Evolutionary conservation across 2,797 vertebrate genomes (phyloP).

Genomic region (Acanthiza pusilla): DNA sequence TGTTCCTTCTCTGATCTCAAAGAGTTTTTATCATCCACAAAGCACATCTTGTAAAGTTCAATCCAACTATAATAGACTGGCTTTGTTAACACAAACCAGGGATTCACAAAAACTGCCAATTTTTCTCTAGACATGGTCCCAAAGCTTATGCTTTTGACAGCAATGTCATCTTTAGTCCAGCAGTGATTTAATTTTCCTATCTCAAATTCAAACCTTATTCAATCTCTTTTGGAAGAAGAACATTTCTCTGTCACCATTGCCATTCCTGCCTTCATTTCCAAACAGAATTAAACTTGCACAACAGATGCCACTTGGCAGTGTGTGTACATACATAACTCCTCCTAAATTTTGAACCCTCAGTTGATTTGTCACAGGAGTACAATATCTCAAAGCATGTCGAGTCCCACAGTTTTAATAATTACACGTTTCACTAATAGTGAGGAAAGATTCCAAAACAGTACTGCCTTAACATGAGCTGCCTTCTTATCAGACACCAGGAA

Average conservation of each 20-base stretch:
- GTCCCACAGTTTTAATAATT: neutral
- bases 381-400: neutral
- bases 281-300: neutral
- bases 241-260: neutral
- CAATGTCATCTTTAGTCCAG: neutral
- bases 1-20: neutral
- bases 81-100: neutral
- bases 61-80: neutral
- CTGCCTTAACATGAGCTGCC: neutral
- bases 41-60: neutral
- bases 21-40: neutral
- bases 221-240: neutral
- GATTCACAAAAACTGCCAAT: neutral
- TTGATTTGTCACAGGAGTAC: neutral
- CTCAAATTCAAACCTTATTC: neutral
- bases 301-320: neutral
- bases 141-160: slow-evolving; percentile 15
- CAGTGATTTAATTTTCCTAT: neutral
- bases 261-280: neutral
- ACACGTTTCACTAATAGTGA: neutral
- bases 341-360: neutral
- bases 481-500: neutral
- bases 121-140: neutral
- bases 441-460: neutral
- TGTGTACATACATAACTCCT: neutral